These are phyloP conservation scores for Arge pagana DNA, from an alignment of 2,888 invertebrate genomes.

Conservation along the genomic window DNA sequence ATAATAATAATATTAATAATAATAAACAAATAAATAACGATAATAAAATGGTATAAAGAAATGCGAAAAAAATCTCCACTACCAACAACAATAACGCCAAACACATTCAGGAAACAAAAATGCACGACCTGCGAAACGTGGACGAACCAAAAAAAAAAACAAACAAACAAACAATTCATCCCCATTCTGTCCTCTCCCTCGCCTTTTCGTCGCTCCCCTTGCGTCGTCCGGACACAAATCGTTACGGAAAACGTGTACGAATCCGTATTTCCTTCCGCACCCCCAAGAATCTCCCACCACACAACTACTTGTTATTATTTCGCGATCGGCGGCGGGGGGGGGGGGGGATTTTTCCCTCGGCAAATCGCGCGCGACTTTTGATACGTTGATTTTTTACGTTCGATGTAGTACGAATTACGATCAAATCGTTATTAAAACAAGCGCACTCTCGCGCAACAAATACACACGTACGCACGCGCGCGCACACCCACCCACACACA, in stretches of 20 bases:
- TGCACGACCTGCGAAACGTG: conserved; percentile 20
- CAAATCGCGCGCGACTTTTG: no score
- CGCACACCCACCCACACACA: neutral
- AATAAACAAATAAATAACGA: conserved; percentile 23
- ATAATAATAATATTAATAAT: no score
- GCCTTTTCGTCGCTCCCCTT: no score
- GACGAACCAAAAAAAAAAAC: neutral
- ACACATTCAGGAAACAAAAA: conserved; percentile 5
- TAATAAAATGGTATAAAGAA: conserved; percentile 14
- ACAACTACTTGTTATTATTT: no score
- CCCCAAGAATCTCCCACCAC: no score
- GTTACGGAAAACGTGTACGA: no score
- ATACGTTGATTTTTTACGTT: no score
- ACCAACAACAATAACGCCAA: neutral
- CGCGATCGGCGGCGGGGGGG: neutral
- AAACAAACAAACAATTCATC: conserved; percentile 25
- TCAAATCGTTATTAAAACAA: no score
- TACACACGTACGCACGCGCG: neutral
- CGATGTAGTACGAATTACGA: no score
- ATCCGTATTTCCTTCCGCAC: no score
- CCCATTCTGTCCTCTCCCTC: conserved; percentile 25
- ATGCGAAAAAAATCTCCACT: conserved; percentile 5
- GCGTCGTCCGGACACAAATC: no score
- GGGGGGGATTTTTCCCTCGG: no score
- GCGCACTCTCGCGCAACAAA: neutral